Conservation (phyloP, 1,140 invertebrate species). For the Drosophila prosaltans region DNA sequence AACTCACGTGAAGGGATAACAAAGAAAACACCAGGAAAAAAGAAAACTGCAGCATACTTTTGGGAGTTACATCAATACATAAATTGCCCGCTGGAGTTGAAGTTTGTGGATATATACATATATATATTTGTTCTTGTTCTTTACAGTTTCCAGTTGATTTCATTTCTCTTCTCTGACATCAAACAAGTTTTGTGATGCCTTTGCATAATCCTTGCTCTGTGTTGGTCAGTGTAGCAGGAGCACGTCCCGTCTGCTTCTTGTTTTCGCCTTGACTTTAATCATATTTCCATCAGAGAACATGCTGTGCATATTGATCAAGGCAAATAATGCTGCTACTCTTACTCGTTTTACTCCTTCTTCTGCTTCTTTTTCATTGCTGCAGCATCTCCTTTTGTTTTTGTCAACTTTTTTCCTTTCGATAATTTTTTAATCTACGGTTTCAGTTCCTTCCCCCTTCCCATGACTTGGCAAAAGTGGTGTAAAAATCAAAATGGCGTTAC, state of each 20-base stretch:
- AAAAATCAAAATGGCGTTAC: conserved; percentile 59
- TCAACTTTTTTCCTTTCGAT: conserved; percentile 58
- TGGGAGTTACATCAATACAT: conserved; percentile 35
- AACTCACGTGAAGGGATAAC: conserved; percentile 44
- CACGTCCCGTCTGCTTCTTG: conserved; percentile 52
- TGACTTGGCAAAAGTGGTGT: conserved; percentile 39
- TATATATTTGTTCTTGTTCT: conserved; percentile 17
- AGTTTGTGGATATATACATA: neutral
- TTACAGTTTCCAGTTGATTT: conserved; percentile 68
- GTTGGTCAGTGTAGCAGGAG: conserved; percentile 50
- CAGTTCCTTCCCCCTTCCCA: conserved; percentile 9
- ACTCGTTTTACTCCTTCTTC: neutral
- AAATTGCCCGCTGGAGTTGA: conserved; percentile 37
- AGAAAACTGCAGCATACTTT: conserved; percentile 49
- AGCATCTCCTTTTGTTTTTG: conserved; percentile 24
- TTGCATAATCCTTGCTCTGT: conserved; percentile 67
- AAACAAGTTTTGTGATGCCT: conserved; percentile 77
- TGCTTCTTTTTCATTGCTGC: conserved; percentile 3
- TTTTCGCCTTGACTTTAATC: conserved; percentile 77
- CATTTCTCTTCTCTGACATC: conserved; percentile 44
- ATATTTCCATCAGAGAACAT: conserved; percentile 73
- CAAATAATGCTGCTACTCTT: conserved; percentile 36
- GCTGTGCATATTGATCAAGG: conserved; percentile 68
- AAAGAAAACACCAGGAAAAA: conserved; percentile 9
- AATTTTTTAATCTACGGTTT: conserved; percentile 75